Conservation (phyloP, 2,797 vertebrate genomes). For the Knipowitschia caucasica region DNA sequence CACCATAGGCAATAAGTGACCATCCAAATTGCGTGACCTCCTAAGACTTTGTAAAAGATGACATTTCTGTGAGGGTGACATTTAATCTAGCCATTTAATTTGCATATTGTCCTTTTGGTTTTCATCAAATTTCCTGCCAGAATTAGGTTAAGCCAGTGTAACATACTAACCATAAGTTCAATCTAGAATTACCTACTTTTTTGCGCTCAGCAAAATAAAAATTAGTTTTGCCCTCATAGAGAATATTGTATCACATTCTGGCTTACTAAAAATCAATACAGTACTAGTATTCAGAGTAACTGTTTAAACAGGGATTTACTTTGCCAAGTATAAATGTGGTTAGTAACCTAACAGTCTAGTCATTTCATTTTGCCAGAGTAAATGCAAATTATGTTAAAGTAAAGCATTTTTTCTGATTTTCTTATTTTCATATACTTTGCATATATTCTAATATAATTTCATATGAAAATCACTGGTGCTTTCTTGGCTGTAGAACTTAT, state of each 20-base stretch:
- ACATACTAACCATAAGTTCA: constrained; percentile 66
- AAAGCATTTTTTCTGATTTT: too few species aligned
- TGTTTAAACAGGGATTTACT: neutral
- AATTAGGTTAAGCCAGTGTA: constrained; percentile 50
- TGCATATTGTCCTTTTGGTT: constrained; percentile 48
- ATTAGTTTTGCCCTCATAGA: neutral
- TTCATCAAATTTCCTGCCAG: constrained; percentile 37
- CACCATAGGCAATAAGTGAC: constrained; percentile 72
- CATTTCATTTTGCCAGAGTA: too few species aligned
- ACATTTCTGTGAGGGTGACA: constrained; percentile 57
- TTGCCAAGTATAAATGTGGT: neutral
- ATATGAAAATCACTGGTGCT: constrained; percentile 59
- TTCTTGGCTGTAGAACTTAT: constrained; percentile 47
- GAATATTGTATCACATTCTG: neutral
- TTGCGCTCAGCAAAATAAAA: constrained; percentile 4
- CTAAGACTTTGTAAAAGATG: constrained; percentile 71
- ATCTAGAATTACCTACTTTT: neutral
- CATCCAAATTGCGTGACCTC: constrained; percentile 75
- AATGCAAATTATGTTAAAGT: too few species aligned
- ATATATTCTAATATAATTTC: constrained; percentile 52
- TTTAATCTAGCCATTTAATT: constrained; percentile 50
- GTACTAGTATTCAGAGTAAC: constrained; percentile 6
- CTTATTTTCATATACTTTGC: too few species aligned
- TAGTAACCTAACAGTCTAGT: neutral
- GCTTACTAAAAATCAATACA: constrained; percentile 29